A percentile compares a stretch with the other conserved stretches of the same genome.
Evolutionary conservation across 2,113 vertebrate genomes (phyloP).

Genomic region (Tetrax tetrax): DNA sequence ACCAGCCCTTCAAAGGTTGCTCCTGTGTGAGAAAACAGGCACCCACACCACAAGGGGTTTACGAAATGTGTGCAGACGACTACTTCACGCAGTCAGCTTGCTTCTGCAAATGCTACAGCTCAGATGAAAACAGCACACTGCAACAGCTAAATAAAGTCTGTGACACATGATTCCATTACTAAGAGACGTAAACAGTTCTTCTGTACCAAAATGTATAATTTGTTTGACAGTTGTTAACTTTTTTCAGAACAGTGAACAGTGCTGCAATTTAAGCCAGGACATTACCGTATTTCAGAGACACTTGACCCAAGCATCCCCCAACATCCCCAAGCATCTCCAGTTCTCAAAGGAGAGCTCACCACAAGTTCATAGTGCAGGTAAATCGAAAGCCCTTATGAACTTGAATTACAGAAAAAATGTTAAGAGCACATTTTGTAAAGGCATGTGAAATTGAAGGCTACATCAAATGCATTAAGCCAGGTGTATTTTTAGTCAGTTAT

Average conservation of each 20-base stretch:
- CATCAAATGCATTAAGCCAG: background rate
- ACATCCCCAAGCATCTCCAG: background rate
- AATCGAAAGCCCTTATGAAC: background rate
- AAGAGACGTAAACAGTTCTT: background rate
- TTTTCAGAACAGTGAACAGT: background rate
- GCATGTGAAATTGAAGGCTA: background rate
- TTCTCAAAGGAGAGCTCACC: background rate
- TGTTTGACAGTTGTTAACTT: background rate
- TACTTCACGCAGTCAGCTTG: background rate
- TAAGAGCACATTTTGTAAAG: background rate
- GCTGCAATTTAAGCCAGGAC: background rate
- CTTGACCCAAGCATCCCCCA: background rate
- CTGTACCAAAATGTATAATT: background rate
- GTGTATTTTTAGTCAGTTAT: background rate
- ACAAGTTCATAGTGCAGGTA: background rate
- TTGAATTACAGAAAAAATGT: background rate
- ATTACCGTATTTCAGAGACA: background rate
- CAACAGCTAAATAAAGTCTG: slow-evolving; percentile 33
- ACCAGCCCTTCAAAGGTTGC: background rate
- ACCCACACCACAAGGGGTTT: background rate
- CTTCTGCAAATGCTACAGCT: background rate
- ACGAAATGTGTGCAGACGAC: background rate
- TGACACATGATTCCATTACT: slow-evolving; percentile 23
- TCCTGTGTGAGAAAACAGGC: background rate
- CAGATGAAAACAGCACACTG: background rate